phyloP scores from a whole-genome alignment of 2,113 vertebrate genomes.

The Struthio camelus region DNA sequence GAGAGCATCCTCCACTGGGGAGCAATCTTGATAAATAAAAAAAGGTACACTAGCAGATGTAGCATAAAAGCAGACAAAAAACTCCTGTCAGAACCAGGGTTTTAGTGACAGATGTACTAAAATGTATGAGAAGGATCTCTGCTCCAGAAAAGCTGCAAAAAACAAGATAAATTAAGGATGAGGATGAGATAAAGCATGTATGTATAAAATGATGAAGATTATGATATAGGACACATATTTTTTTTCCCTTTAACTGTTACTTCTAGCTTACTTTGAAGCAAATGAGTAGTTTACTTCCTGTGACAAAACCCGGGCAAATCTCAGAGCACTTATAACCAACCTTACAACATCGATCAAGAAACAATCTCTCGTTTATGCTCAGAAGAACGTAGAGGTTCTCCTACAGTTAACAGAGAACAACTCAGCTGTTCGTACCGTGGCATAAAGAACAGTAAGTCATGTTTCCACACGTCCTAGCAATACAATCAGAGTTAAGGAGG shows the following conservation, averaged over 20 bases:
- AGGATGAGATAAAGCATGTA: neutral
- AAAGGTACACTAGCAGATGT: neutral
- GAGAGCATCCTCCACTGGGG: neutral
- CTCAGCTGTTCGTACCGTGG: neutral
- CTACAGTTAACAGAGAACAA: neutral
- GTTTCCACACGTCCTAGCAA: neutral
- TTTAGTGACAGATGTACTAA: neutral
- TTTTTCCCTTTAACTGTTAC: neutral
- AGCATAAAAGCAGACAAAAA: neutral
- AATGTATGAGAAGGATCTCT: neutral
- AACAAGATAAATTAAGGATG: neutral
- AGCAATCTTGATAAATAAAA: neutral
- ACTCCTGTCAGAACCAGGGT: neutral
- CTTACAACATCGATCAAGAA: neutral
- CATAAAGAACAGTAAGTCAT: neutral
- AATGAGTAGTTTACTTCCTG: neutral
- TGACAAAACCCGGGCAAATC: conserved; percentile 2
- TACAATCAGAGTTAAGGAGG: neutral
- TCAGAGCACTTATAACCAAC: neutral
- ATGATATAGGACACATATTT: neutral
- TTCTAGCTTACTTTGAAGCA: neutral
- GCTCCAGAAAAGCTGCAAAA: neutral
- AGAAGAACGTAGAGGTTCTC: neutral
- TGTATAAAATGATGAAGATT: neutral
- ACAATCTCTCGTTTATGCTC: neutral